Conservation (phyloP, 2,888 invertebrate genomes). For the Anthophora plumipes region DNA sequence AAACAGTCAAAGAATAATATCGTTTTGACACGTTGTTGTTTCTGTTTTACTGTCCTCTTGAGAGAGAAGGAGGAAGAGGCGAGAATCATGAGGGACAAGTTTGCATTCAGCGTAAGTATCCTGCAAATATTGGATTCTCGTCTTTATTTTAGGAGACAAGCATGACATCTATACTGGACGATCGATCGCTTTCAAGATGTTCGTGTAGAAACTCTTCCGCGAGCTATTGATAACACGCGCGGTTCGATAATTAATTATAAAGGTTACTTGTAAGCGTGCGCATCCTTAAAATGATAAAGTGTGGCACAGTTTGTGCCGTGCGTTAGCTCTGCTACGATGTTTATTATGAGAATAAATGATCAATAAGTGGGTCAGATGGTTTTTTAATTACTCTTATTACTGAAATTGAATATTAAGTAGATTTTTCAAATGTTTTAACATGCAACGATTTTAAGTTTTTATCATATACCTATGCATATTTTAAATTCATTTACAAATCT, state of each 20-base stretch:
- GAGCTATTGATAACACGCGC: background rate
- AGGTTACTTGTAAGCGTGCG: background rate
- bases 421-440: too few relatives aligned
- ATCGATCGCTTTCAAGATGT: constrained; percentile 21
- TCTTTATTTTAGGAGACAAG: constrained; percentile 22
- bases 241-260: background rate
- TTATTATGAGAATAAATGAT: too few relatives aligned
- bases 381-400: too few relatives aligned
- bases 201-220: background rate
- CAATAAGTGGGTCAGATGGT: too few relatives aligned
- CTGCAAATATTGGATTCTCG: constrained; percentile 3
- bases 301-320: background rate
- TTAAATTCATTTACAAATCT: too few relatives aligned
- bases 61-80: background rate
- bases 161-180: constrained; percentile 13
- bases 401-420: too few relatives aligned
- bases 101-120: constrained; percentile 75
- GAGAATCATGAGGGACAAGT: constrained; percentile 76
- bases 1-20: background rate
- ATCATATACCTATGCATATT: too few relatives aligned
- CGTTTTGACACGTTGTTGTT: background rate
- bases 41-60: background rate
- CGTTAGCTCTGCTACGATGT: background rate
- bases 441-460: too few relatives aligned
- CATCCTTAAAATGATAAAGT: background rate